These are phyloP conservation scores for Eudasyphora cyanicolor DNA, from an alignment of 2,888 invertebrate genomes.

Conservation along the genomic window DNA sequence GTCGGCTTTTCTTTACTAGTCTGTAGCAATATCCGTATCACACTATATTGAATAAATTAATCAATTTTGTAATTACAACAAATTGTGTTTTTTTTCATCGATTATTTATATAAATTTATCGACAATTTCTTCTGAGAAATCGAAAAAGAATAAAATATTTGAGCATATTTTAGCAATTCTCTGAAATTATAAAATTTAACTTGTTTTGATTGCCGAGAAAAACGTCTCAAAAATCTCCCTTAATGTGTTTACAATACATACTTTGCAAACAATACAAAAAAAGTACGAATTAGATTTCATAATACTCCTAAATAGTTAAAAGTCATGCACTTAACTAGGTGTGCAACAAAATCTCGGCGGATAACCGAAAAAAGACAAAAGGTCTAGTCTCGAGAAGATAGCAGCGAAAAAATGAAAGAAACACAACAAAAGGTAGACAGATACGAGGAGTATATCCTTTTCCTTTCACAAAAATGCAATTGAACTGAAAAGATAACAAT, in stretches of 20 bases:
- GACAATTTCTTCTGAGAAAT: too few species aligned
- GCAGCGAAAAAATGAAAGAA: not conserved
- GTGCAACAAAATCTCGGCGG: not conserved
- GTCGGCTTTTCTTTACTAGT: too few species aligned
- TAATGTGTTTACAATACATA: not conserved
- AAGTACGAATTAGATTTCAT: not conserved
- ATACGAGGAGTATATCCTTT: not conserved
- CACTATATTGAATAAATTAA: too few species aligned
- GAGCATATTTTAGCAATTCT: not conserved
- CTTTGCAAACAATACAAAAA: not conserved
- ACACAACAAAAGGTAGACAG: not conserved
- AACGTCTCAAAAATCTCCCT: not conserved
- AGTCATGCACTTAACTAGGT: constrained; percentile 56
- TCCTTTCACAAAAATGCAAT: not conserved
- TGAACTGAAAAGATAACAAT: constrained; percentile 26
- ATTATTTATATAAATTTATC: too few species aligned
- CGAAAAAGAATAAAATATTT: too few species aligned
- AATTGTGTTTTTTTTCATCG: too few species aligned
- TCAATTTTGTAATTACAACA: too few species aligned
- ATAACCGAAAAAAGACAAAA: constrained; percentile 27
- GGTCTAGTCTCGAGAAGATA: constrained; percentile 11
- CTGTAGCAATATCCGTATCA: too few species aligned
- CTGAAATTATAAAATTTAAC: too few species aligned
- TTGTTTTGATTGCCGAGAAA: not conserved
- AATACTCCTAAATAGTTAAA: constrained; percentile 38